phyloP scores from a whole-genome alignment of 2,113 vertebrate genomes.

The Sturnus vulgaris region DNA sequence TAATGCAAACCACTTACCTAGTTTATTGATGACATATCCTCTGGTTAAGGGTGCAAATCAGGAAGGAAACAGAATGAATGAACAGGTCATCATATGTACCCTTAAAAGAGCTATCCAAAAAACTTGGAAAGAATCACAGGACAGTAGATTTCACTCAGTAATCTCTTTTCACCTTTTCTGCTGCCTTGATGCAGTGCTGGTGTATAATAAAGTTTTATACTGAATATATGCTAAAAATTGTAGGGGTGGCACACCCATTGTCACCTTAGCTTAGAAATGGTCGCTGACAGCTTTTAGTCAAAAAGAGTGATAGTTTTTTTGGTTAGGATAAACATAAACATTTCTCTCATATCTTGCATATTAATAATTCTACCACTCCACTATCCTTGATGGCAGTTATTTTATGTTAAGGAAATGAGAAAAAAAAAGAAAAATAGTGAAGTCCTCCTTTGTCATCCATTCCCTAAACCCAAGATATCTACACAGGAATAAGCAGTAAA shows the following conservation, averaged over 20 bases:
- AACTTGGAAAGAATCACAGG: not conserved
- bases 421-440: not conserved
- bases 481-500: not conserved
- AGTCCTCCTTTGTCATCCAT: not conserved
- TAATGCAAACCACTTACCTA: not conserved
- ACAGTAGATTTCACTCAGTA: not conserved
- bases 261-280: not conserved
- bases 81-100: not conserved
- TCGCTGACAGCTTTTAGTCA: not conserved
- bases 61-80: not conserved
- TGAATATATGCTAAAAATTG: not conserved
- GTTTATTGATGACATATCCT: not conserved
- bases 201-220: not conserved
- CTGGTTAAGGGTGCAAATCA: not conserved
- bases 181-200: not conserved
- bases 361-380: not conserved
- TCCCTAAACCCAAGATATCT: not conserved
- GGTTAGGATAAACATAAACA: not conserved
- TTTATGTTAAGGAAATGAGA: not conserved
- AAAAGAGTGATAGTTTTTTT: not conserved
- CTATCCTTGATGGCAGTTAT: not conserved
- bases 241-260: not conserved
- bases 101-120: not conserved
- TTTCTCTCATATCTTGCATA: not conserved
- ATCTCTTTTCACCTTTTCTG: not conserved